Conservation (phyloP, 2,888 invertebrate species). For the Oscheius sp. region DNA sequence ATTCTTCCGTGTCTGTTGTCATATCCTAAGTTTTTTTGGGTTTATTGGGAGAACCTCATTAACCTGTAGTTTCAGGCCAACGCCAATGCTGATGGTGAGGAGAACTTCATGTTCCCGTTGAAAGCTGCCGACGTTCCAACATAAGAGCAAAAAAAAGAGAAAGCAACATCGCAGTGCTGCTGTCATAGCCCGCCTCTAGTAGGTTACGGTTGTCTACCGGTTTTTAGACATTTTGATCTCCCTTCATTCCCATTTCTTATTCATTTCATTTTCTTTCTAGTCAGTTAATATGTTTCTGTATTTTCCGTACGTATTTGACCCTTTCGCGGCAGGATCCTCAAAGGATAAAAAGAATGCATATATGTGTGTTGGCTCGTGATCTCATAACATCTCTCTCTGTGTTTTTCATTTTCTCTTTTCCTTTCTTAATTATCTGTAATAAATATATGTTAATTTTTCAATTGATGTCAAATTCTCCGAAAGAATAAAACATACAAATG, state of each 20-base stretch:
- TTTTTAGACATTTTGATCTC: slow-evolving; percentile 22
- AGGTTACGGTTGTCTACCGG: slow-evolving; percentile 28
- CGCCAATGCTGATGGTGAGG: slow-evolving; percentile 65
- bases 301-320: too few relatives aligned
- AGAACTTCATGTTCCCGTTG: slow-evolving; percentile 66
- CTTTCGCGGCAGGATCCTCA: too few relatives aligned
- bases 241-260: neutral
- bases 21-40: neutral
- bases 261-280: neutral
- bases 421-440: too few relatives aligned
- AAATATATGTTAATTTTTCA: too few relatives aligned
- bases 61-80: slow-evolving; percentile 68
- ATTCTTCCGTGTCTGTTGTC: neutral
- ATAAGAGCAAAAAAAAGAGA: slow-evolving; percentile 36
- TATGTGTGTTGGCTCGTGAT: too few relatives aligned
- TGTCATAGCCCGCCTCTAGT: slow-evolving; percentile 30
- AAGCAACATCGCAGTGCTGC: slow-evolving; percentile 11
- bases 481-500: too few relatives aligned
- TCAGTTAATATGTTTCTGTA: neutral
- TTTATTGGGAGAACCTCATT: slow-evolving; percentile 23
- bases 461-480: too few relatives aligned
- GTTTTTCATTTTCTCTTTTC: too few relatives aligned
- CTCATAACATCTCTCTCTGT: too few relatives aligned
- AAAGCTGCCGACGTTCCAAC: slow-evolving; percentile 67
- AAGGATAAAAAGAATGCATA: too few relatives aligned